Evolutionary conservation across 2,113 vertebrate genomes (phyloP).

Genomic region (Scomber colias): DNA sequence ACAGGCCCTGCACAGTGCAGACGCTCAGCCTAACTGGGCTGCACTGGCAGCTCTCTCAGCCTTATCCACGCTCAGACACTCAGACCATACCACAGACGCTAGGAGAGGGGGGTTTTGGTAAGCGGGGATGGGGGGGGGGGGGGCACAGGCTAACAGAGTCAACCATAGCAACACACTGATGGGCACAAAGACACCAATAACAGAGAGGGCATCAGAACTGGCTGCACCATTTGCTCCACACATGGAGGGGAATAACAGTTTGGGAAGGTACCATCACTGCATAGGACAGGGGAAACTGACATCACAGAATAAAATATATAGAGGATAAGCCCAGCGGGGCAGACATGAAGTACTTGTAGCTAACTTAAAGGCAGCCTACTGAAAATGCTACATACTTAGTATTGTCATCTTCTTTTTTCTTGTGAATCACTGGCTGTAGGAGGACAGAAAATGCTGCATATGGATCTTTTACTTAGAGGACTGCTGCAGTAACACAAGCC

Average conservation of each 20-base stretch:
- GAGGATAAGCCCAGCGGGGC: conserved; percentile 30
- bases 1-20: conserved; percentile 82
- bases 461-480: not conserved
- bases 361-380: conserved; percentile 13
- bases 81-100: conserved; percentile 66
- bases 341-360: conserved; percentile 28
- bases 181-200: conserved; percentile 68
- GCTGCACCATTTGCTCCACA: conserved; percentile 63
- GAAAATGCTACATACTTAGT: conserved; percentile 31
- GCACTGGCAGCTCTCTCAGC: conserved; percentile 71
- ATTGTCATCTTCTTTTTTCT: conserved; percentile 3
- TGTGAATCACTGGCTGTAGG: not conserved
- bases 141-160: conserved; percentile 49
- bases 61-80: conserved; percentile 69
- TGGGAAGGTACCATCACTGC: conserved; percentile 54
- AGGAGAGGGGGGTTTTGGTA: not conserved
- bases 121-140: not conserved
- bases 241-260: conserved; percentile 40
- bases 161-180: conserved; percentile 76
- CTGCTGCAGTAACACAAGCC: conserved; percentile 12
- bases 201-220: conserved; percentile 57
- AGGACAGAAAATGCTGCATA: conserved; percentile 12
- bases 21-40: conserved; percentile 80
- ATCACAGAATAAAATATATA: conserved; percentile 29
- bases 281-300: conserved; percentile 34